Base-by-base conservation (phyloP, 1,140 invertebrate genomes). In the Brachionus rotundiformis region DNA sequence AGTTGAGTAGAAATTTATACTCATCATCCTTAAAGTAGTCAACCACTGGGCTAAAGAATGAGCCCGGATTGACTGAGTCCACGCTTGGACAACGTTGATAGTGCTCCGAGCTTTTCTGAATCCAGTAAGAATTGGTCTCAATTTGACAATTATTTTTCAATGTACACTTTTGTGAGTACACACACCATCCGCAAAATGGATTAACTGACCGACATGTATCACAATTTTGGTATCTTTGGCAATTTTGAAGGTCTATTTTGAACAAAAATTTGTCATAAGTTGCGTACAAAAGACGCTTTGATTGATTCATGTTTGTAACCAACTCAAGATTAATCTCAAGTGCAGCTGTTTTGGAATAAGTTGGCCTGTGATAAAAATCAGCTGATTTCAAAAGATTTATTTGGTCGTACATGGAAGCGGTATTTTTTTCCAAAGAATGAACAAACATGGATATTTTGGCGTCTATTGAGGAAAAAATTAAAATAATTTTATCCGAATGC, bases 191-290 rank as follows among this genome's bases (percentile, higher is more conserved):
- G 23, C 76, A 79, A 41, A 79, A 79, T 27, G 76, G 76, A 39
- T 79, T 79, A 11, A 36, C 10, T 10, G 36, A 25, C 36, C 31
- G 11, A 59, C 76, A 79, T 5, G 44, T 39, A 6, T 79, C 47
- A 41, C 76, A 79, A 25, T 54, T 25, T 36, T 36, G 19, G 19
- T 39, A 79, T 36, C 27, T 7, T 25, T 54, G 23, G 16, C 76
- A 79, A 79, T 79, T 54, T 63, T 79, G 76, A 39, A 79, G 54
- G 33, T 79, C 36, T n/a, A 79, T 59, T 31, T 79, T 79, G 76
- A 41, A 79, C 19, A 79, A 63, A 63, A 31, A 79, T 31, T 49
- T 25, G 36, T 63, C 76, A 79, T 79, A 63, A 16, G 76, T 63
- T 2, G 29, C 76, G 25, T 36, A 79, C 31, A 79, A 63, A 54